phyloP scores from a whole-genome alignment of 2,113 vertebrate species.

The Drymodes brunneopygia region DNA sequence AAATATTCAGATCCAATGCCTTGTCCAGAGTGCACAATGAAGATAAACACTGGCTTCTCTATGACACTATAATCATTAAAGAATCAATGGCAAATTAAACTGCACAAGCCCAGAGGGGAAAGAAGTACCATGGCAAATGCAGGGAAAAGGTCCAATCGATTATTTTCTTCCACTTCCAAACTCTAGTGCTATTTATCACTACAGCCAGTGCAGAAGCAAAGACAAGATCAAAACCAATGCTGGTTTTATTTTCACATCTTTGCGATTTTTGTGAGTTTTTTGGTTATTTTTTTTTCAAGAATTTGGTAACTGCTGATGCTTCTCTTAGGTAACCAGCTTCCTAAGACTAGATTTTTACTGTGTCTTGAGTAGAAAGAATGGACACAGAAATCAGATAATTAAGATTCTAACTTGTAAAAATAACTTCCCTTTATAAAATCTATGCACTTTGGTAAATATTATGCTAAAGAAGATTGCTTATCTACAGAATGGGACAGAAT shows the following conservation, averaged over 20 bases:
- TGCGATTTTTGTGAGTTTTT: no score
- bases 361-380: background rate
- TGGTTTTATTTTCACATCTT: background rate
- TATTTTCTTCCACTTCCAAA: conserved; percentile 11
- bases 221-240: background rate
- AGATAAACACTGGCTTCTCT: conserved; percentile 57
- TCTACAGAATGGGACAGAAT: background rate
- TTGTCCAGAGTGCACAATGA: conserved; percentile 25
- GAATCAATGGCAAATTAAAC: conserved; percentile 75
- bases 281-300: background rate
- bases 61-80: conserved; percentile 64
- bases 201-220: background rate
- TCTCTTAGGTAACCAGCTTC: background rate
- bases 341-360: background rate
- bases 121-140: background rate
- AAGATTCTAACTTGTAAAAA: background rate
- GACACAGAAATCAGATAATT: background rate
- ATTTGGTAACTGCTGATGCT: background rate
- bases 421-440: background rate
- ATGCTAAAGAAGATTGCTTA: background rate
- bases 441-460: background rate
- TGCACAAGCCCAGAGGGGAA: conserved; percentile 45
- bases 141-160: conserved; percentile 49
- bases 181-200: conserved; percentile 7
- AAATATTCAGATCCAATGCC: background rate